Percentiles rank a stretch among this genome's conserved stretches.
Conservation (phyloP, 2,797 vertebrate species). For the Silurus lanzhouensis region DNA sequence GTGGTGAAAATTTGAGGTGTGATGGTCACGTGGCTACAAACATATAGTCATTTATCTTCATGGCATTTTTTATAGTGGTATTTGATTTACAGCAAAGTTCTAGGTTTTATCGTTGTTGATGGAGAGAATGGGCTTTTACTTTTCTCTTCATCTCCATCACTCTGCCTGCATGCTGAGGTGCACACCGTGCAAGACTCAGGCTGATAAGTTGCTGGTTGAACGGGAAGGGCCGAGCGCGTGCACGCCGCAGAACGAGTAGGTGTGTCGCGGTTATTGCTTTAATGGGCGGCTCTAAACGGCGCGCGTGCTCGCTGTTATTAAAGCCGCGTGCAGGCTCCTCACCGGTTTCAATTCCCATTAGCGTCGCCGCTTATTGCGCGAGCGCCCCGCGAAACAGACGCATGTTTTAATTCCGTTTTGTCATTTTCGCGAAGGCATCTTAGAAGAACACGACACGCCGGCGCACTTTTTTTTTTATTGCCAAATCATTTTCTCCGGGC, state of each 20-base stretch:
- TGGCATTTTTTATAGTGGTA: background rate
- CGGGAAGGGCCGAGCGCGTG: background rate
- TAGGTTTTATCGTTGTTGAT: background rate
- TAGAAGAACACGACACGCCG: slow-evolving; percentile 80
- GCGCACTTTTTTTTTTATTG: slow-evolving; percentile 75
- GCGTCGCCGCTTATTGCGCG: slow-evolving; percentile 60
- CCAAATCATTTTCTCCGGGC: slow-evolving; percentile 76
- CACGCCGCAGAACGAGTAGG: slow-evolving; percentile 56
- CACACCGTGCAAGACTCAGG: background rate
- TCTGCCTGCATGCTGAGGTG: slow-evolving; percentile 19
- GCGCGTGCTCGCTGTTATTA: slow-evolving; percentile 84
- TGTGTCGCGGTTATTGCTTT: slow-evolving; percentile 87
- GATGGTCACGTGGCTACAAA: background rate
- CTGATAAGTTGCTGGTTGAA: slow-evolving; percentile 19
- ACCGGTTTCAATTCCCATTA: slow-evolving; percentile 69
- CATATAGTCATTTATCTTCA: background rate
- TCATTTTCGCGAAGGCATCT: slow-evolving; percentile 80
- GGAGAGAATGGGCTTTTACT: slow-evolving; percentile 31
- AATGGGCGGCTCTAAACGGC: slow-evolving; percentile 82
- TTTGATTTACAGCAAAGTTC: background rate
- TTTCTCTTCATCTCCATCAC: slow-evolving; percentile 44
- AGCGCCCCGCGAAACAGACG: slow-evolving; percentile 67
- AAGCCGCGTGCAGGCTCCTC: slow-evolving; percentile 62
- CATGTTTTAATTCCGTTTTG: slow-evolving; percentile 80
- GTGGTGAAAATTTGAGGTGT: background rate